These are phyloP conservation scores for Sebastes goodei DNA, from an alignment of 2,797 vertebrate species.

Conservation along the genomic window DNA sequence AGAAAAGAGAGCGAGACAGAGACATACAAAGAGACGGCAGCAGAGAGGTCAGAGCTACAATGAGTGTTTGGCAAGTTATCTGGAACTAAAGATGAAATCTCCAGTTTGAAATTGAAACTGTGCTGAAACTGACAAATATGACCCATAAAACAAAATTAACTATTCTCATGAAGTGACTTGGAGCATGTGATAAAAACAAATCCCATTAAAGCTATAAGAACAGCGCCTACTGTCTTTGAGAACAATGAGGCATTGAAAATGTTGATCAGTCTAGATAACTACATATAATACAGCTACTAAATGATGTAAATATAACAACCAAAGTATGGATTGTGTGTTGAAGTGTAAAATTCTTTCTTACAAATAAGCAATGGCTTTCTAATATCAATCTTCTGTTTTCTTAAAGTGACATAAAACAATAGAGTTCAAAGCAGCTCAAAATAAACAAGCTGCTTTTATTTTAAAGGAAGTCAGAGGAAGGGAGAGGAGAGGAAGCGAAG, in stretches of 20 bases:
- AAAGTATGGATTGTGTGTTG: neutral
- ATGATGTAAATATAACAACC: neutral
- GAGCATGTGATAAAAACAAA: conserved; percentile 22
- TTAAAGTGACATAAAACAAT: conserved; percentile 40
- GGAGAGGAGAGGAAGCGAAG: conserved; percentile 65
- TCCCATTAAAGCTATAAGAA: neutral
- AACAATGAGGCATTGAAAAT: conserved; percentile 10
- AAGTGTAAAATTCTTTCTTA: neutral
- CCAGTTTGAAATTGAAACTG: neutral
- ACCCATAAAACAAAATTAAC: neutral
- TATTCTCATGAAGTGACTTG: neutral
- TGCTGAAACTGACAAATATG: neutral
- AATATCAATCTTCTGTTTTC: conserved; percentile 25
- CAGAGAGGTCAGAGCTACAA: neutral
- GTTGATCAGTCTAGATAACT: neutral
- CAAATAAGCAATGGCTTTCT: conserved; percentile 9
- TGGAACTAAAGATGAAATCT: neutral
- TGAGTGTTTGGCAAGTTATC: neutral
- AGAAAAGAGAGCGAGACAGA: neutral
- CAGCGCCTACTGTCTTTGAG: conserved; percentile 6
- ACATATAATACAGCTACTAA: neutral
- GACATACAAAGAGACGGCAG: neutral
- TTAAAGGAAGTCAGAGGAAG: conserved; percentile 63
- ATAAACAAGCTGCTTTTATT: conserved; percentile 57
- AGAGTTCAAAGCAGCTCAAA: conserved; percentile 35